Evolutionary conservation across 2,888 invertebrate genomes (phyloP).

Genomic region (Saturnia japonica): DNA sequence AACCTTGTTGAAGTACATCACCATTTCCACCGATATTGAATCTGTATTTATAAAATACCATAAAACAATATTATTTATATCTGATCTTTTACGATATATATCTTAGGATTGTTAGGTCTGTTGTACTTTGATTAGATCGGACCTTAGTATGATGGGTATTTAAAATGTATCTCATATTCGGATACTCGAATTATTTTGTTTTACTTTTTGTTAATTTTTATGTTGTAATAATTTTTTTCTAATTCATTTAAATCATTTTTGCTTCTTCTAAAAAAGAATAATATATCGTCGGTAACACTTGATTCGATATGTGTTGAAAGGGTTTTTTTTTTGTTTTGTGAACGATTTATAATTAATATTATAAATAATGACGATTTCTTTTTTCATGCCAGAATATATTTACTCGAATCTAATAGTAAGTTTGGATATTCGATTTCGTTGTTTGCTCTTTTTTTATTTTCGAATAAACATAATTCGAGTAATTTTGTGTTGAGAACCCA

Average conservation of each 20-base stretch:
- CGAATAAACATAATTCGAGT: constrained; percentile 1
- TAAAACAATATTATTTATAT: not conserved
- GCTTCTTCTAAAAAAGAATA: not conserved
- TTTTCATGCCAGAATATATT: not conserved
- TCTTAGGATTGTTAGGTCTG: not conserved
- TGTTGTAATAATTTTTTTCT: not conserved
- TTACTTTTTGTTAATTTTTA: not conserved
- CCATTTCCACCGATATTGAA: constrained; percentile 24
- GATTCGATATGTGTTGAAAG: not conserved
- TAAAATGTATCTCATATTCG: not conserved
- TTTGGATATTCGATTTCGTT: not conserved
- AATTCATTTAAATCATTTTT: not conserved
- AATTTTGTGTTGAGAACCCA: not conserved
- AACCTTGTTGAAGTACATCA: constrained; percentile 28
- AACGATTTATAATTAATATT: not conserved
- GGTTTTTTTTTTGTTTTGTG: not conserved
- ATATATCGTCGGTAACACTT: not conserved
- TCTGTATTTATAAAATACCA: constrained; percentile 2
- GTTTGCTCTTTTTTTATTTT: not conserved
- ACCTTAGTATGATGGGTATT: constrained; percentile 5
- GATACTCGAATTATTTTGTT: constrained; percentile 10
- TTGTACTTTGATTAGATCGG: not conserved
- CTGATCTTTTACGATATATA: not conserved
- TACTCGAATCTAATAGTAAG: not conserved
- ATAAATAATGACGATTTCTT: not conserved